Percentiles rank a stretch among this genome's conserved stretches.
Conservation (phyloP, 37 sponge, comb jelly and placozoan species). For the Crambe crambe region DNA sequence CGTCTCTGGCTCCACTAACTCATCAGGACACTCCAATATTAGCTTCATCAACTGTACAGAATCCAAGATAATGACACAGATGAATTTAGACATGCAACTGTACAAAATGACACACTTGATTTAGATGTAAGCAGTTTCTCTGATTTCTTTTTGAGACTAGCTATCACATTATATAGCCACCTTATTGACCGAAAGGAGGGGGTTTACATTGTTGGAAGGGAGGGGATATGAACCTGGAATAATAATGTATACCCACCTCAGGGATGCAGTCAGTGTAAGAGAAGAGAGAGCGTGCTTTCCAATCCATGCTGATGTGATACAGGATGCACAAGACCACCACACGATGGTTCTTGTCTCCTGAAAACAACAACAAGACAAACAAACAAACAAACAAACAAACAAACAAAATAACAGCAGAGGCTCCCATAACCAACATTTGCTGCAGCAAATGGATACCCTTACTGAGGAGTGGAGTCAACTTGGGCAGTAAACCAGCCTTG, state of each 20-base stretch:
- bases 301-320: constrained; percentile 92
- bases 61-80: neutral
- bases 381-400: too few relatives aligned
- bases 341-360: constrained; percentile 58
- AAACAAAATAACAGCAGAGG: neutral
- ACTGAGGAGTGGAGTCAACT: constrained; percentile 76
- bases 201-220: neutral
- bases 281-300: constrained; percentile 74
- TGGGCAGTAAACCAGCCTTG: constrained; percentile 83
- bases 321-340: constrained; percentile 68
- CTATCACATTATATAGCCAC: too few relatives aligned
- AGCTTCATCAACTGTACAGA: constrained; percentile 69
- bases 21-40: constrained; percentile 70
- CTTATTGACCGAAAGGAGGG: neutral
- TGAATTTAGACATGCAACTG: too few relatives aligned
- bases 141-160: too few relatives aligned
- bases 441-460: constrained; percentile 9
- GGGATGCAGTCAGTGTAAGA: constrained; percentile 86
- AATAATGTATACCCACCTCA: constrained; percentile 35
- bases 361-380: neutral
- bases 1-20: constrained; percentile 70
- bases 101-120: too few relatives aligned
- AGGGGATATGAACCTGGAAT: neutral
- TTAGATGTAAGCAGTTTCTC: too few relatives aligned
- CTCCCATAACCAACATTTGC: neutral